Base-by-base conservation (phyloP, 2,888 invertebrate genomes). In the Microplitis manilae region DNA sequence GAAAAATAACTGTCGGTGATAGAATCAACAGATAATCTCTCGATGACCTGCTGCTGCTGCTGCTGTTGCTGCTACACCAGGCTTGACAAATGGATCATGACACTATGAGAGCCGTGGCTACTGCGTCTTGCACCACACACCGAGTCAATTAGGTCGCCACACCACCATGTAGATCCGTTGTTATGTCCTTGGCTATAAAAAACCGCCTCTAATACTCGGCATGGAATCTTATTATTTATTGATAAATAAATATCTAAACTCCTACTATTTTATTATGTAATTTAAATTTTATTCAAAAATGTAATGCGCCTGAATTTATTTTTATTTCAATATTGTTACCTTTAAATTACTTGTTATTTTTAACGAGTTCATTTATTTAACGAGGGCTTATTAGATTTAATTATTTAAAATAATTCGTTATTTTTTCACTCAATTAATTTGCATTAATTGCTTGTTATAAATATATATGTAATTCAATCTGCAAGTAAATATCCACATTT, bases 51-150 rank as follows among this genome's bases (percentile, higher is more conserved):
- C 38, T 30, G 50, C 50, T 50, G 50, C 71, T 72, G 71, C 38
- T 30, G 50, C 50, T 50, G 50, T 13, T 13, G 50, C 13, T 13
- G 8, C 9, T 13, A 13, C 13, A 72, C 61, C 70, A 17, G 40
- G 71, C 77, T 59, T 77, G 83, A 82, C 82, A 82, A 84, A 84
- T 83, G 79, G 80, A 79, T 84, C 82, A 82, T 81, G 84, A 84
- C 82, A 84, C 81, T 79, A 81, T 80, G 83, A 80, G 83, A 84
- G 82, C 80, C 79, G 82, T 78, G 81, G 75, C 77, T 79, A 77
- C 64, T 73, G 73, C 50, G 65, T 74, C 71, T 38, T 76, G 72
- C 79, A 78, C 73, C 73, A 78, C 79, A 78, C 76, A 68, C 39
- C 65, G 61, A 62, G 72, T 73, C 76, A 79, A 80, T 73, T 78